These are phyloP conservation scores for Homarus americanus DNA, from an alignment of 1,140 invertebrate genomes.

Conservation along the genomic window DNA sequence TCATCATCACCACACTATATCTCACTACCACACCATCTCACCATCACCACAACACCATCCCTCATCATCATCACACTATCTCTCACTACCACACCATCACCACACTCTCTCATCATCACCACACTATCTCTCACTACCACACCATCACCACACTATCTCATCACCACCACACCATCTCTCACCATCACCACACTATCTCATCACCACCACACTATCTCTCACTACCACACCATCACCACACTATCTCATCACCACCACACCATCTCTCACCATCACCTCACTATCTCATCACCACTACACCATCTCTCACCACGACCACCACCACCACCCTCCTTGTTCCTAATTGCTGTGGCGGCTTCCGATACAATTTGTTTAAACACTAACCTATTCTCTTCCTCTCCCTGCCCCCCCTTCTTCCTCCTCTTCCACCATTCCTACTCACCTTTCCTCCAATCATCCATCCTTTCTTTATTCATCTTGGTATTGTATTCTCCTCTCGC, in stretches of 20 bases:
- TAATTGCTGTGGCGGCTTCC: conserved; percentile 28
- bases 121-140: too few species aligned
- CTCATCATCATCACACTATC: too few species aligned
- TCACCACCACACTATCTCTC: background rate
- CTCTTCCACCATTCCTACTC: background rate
- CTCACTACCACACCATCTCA: background rate
- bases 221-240: too few species aligned
- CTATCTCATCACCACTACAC: background rate
- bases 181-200: background rate
- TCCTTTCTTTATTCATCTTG: conserved; percentile 17
- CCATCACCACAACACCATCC: background rate
- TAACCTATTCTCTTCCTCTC: background rate
- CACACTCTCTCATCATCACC: too few species aligned
- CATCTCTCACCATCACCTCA: background rate
- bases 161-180: background rate
- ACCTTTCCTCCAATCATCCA: conserved; percentile 13
- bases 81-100: too few species aligned
- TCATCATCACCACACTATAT: too few species aligned
- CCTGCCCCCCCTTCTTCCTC: background rate
- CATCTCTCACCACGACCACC: background rate
- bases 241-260: too few species aligned
- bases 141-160: background rate
- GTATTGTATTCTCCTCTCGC: conserved; percentile 51
- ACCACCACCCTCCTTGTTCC: background rate
- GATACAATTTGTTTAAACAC: conserved; percentile 45